Percentiles rank a stretch among this genome's conserved stretches.
Conservation (phyloP, 2,797 vertebrate genomes). For the Sebastes dallii region DNA sequence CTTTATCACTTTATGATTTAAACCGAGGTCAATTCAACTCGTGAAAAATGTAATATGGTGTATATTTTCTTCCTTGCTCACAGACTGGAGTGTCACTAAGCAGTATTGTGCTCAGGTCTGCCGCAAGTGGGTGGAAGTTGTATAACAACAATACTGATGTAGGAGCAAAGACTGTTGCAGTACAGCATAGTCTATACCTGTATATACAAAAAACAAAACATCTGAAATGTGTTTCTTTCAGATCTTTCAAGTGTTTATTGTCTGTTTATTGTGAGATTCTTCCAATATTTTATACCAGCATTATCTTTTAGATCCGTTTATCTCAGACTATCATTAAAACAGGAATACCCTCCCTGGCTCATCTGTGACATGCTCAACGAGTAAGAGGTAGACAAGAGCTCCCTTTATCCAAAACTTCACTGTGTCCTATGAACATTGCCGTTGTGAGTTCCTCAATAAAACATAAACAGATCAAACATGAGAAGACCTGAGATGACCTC, state of each 20-base stretch:
- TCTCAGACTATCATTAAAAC: neutral
- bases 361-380: neutral
- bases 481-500: constrained; percentile 43
- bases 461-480: constrained; percentile 46
- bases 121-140: neutral
- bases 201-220: neutral
- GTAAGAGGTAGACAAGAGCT: neutral
- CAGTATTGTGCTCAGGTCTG: neutral
- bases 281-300: neutral
- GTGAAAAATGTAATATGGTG: neutral
- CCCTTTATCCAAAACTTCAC: neutral
- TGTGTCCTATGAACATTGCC: constrained; percentile 10
- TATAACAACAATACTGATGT: neutral
- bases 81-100: neutral
- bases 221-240: neutral
- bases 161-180: neutral
- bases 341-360: neutral
- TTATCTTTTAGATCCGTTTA: neutral
- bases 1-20: neutral
- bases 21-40: neutral
- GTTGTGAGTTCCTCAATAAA: constrained; percentile 55
- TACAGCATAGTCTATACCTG: neutral
- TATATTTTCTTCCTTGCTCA: neutral
- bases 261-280: neutral
- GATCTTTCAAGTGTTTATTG: too few species aligned